Percentiles rank a stretch among this genome's conserved stretches.
Evolutionary conservation across 1,140 invertebrate genomes (phyloP).

Genomic region (Listronotus oregonensis): DNA sequence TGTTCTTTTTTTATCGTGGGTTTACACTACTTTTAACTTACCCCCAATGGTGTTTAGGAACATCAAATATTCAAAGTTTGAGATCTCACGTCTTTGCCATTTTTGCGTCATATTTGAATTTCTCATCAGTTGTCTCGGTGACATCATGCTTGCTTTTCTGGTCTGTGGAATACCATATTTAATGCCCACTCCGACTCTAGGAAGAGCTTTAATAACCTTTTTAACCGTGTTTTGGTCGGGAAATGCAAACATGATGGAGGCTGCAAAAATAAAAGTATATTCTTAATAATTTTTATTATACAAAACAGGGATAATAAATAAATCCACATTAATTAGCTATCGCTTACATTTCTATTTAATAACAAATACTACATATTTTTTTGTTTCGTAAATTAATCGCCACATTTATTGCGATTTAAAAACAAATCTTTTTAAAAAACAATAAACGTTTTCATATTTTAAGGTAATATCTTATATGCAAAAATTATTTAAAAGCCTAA

Average conservation of each 20-base stretch:
- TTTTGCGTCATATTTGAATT: conserved; percentile 99
- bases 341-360: conserved; percentile 6
- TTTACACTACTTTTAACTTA: conserved; percentile 57
- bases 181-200: conserved; percentile 97
- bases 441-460: too few species aligned
- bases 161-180: conserved; percentile 99
- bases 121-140: conserved; percentile 95
- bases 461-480: too few species aligned
- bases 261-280: conserved; percentile 62
- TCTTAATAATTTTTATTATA: too few species aligned
- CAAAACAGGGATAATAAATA: too few species aligned
- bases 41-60: conserved; percentile 99
- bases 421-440: too few species aligned
- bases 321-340: background rate
- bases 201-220: conserved; percentile 97
- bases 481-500: too few species aligned
- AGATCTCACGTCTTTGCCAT: conserved; percentile 98
- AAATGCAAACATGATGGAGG: conserved; percentile 98
- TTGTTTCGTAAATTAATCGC: too few species aligned
- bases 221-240: conserved; percentile 95
- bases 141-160: conserved; percentile 96
- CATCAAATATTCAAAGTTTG: conserved; percentile 99
- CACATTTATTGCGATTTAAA: too few species aligned
- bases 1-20: too few species aligned
- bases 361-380: conserved; percentile 9